Base-by-base conservation (phyloP, 30 jellyfish, hydroid and myxozoan genomes). In the Cassiopea xamachana region DNA sequence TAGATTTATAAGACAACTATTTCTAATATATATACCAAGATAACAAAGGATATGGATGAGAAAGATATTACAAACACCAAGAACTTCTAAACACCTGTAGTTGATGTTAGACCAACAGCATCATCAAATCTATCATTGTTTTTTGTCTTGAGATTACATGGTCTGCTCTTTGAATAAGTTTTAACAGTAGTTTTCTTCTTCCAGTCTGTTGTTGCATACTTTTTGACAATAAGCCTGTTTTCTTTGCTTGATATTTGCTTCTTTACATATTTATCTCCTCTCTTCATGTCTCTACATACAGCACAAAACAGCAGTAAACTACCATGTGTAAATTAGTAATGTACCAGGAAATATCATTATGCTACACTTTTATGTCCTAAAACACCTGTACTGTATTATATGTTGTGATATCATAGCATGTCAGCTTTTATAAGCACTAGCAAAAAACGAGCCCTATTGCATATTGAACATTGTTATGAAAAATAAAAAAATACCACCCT, bases 201-300 rank as follows among this genome's bases (percentile, higher is more conserved):
- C 87, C 87, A 78, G 80, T 71, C 39, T 71, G 80, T 71, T 43
- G 55, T 71, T 5, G 80, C 80, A 71, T 71, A 71, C 39, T 71
- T 71, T 71, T 71, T 27, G 15, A 71, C 55, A 9, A 64, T 14
- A 64, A 64, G 74, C 43, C 43, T 64, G 43, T 64, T 64, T 64
- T 27, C 74, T 64, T 64, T 64, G 74, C 74, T 64, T 64, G 74
- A 64, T 64, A 64, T 64, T 64, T 64, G 8, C 74, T 64, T 64
- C 74, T 64, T 64, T 14, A 17, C 74, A 64, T 27, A 13, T 17
- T 4, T 4, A 2, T 13, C 74, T 4, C 74, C 15, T 14, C 15
- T 64, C 74, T 9, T 64, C 74, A 64, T 64, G 74, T 27, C 39
- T 27, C 74, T 64, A 17, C 6, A 64, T 55, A 10, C 7, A 55